Evolutionary conservation across 2,113 vertebrate species (phyloP).

Genomic region (Mus pahari): DNA sequence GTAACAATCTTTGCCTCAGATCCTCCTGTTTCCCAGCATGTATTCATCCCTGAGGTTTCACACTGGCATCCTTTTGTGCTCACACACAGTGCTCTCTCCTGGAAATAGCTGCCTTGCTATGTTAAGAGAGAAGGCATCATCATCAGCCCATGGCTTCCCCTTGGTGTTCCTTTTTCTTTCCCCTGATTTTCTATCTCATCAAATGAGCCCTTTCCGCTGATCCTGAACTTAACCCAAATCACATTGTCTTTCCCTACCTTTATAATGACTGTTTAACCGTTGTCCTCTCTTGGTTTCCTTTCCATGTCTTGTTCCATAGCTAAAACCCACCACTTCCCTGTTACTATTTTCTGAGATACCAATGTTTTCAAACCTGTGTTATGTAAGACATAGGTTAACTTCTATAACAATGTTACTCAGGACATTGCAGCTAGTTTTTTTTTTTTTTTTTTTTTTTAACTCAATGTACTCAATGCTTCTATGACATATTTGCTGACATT

Average conservation of each 20-base stretch:
- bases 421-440: not conserved
- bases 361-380: constrained; percentile 29
- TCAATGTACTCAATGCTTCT: constrained; percentile 2
- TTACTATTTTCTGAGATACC: not conserved
- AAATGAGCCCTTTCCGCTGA: not conserved
- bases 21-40: not conserved
- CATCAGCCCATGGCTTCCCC: not conserved
- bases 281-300: not conserved
- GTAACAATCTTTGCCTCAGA: not conserved
- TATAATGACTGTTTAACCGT: not conserved
- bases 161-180: not conserved
- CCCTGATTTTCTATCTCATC: not conserved
- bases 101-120: not conserved
- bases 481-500: not conserved
- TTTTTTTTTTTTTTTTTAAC: not conserved
- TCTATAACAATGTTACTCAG: not conserved
- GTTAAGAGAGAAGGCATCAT: not conserved
- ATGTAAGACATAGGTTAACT: not conserved
- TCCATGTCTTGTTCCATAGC: not conserved
- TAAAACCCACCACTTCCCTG: not conserved
- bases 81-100: not conserved
- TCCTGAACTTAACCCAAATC: not conserved
- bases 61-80: not conserved
- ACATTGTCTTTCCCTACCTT: not conserved
- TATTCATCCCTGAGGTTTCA: not conserved